Conservation (phyloP, 1,140 invertebrate species). For the Ostrea denselamellosa region DNA sequence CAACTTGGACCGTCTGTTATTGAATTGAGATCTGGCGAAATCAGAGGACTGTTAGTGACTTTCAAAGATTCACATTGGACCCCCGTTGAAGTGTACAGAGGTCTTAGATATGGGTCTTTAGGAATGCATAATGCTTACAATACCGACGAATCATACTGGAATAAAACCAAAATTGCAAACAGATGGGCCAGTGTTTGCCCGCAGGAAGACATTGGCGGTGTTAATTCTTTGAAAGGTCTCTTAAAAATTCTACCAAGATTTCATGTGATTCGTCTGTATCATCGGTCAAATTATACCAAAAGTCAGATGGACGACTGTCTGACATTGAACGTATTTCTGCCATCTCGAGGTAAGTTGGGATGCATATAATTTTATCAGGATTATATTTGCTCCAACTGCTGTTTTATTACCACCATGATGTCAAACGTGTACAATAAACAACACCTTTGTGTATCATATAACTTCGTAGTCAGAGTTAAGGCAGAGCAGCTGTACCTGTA, state of each 20-base stretch:
- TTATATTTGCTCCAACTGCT: not conserved
- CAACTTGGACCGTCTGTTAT: not conserved
- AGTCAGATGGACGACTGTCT: slow-evolving; percentile 1
- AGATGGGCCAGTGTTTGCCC: not conserved
- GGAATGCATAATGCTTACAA: not conserved
- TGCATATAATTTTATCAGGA: not conserved
- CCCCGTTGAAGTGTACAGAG: slow-evolving; percentile 17
- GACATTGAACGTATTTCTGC: slow-evolving; percentile 19
- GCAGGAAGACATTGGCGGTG: not conserved
- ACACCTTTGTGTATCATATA: not conserved
- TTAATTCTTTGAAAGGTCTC: slow-evolving; percentile 1
- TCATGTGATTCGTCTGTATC: slow-evolving; percentile 12
- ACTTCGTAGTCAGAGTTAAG: not conserved
- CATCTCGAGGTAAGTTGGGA: not conserved
- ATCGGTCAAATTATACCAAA: slow-evolving; percentile 28
- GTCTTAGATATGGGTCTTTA: not conserved
- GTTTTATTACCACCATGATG: not conserved
- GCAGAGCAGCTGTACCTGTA: not conserved
- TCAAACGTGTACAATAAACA: not conserved
- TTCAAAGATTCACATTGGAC: slow-evolving; percentile 5
- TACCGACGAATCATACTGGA: not conserved
- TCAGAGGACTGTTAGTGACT: not conserved
- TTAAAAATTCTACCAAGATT: not conserved
- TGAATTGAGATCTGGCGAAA: not conserved
- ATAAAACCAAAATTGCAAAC: slow-evolving; percentile 5